phyloP scores from a whole-genome alignment of 2,888 invertebrate species.

The Rhimphoctona megacephalus region DNA sequence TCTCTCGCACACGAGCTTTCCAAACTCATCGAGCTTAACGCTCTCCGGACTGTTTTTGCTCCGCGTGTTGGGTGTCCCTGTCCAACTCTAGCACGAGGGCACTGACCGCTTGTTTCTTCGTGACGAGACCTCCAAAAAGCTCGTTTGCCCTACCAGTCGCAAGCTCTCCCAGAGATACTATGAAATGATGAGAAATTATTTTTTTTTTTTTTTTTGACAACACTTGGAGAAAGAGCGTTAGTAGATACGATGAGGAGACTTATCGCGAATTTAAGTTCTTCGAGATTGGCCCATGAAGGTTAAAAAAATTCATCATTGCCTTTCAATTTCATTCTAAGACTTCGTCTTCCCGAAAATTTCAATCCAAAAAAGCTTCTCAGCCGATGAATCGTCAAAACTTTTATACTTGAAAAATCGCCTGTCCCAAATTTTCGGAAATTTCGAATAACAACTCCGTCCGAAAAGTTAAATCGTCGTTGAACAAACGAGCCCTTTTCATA shows the following conservation, averaged over 20 bases:
- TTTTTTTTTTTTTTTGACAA: too few species aligned
- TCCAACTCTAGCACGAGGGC: constrained; percentile 57
- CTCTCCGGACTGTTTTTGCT: constrained; percentile 41
- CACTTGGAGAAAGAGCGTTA: constrained; percentile 29
- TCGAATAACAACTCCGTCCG: constrained; percentile 31
- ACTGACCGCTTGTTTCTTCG: constrained; percentile 61
- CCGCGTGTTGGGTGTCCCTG: constrained; percentile 53
- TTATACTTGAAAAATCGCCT: background rate
- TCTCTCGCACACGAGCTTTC: constrained; percentile 14
- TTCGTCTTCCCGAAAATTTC: background rate
- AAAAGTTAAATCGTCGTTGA: background rate
- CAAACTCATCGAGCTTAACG: constrained; percentile 65
- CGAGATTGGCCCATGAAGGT: background rate
- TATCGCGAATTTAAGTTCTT: background rate
- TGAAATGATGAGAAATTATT: constrained; percentile 3
- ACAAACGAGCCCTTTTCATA: too few species aligned
- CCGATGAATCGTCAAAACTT: background rate
- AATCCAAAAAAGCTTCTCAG: background rate
- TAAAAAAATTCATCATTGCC: background rate
- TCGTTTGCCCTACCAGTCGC: constrained; percentile 28
- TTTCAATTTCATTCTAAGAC: background rate
- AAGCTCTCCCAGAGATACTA: constrained; percentile 29
- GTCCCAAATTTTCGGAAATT: background rate
- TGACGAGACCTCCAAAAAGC: constrained; percentile 42
- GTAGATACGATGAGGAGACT: background rate